Evolutionary conservation across 2,888 invertebrate genomes (phyloP).

Genomic region (Chaetogeoica ovagalla): DNA sequence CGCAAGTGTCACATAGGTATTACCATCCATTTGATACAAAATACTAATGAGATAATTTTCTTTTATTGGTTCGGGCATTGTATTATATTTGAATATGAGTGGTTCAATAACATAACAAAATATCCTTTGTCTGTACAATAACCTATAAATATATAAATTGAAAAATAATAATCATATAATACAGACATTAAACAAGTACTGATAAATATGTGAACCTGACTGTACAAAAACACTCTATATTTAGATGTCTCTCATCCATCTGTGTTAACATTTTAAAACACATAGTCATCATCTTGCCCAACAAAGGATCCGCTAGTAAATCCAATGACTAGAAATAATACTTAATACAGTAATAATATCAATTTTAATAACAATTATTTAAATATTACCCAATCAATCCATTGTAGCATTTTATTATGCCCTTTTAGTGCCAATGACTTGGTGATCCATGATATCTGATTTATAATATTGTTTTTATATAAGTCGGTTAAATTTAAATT

Average conservation of each 20-base stretch:
- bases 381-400: constrained; percentile 44
- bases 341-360: background rate
- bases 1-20: constrained; percentile 24
- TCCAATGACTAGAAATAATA: constrained; percentile 50
- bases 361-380: background rate
- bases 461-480: constrained; percentile 39
- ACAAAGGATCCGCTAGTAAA: constrained; percentile 33
- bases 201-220: constrained; percentile 24
- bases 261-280: constrained; percentile 48
- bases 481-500: constrained; percentile 15
- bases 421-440: constrained; percentile 52
- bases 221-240: constrained; percentile 38
- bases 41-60: constrained; percentile 47
- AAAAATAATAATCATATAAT: background rate
- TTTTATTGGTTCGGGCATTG: constrained; percentile 25
- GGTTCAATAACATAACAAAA: constrained; percentile 51
- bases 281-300: constrained; percentile 14
- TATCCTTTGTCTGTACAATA: constrained; percentile 50
- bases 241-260: constrained; percentile 27
- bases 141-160: constrained; percentile 17
- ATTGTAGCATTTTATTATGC: constrained; percentile 48
- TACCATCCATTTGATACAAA: constrained; percentile 50
- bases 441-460: constrained; percentile 52
- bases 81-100: constrained; percentile 29
- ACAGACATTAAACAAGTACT: background rate